phyloP scores from a whole-genome alignment of 2,113 vertebrate species.

The Chauna torquata region DNA sequence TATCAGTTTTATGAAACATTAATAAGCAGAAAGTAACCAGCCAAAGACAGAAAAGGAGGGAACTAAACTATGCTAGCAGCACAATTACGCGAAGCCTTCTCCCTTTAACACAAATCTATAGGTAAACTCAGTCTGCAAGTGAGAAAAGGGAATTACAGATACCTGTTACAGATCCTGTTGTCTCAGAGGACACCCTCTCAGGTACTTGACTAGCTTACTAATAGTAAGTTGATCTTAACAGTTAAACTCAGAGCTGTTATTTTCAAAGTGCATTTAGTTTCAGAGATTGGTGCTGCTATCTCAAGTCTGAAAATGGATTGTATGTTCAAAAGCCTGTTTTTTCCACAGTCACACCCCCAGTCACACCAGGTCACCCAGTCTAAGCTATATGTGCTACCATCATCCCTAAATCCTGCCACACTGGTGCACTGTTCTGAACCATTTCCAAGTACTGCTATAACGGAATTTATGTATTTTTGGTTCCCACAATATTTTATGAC shows the following conservation, averaged over 20 bases:
- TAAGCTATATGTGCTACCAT: not conserved
- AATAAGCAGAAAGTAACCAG: not conserved
- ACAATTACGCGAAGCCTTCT: not conserved
- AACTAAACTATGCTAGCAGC: not conserved
- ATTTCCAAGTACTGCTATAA: not conserved
- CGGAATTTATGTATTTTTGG: not conserved
- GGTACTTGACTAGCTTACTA: not conserved
- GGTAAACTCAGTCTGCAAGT: not conserved
- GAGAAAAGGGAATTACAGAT: not conserved
- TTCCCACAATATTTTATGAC: not conserved
- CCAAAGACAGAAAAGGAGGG: not conserved
- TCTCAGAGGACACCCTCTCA: not conserved
- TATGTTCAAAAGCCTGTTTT: not conserved
- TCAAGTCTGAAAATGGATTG: not conserved
- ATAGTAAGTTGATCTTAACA: not conserved
- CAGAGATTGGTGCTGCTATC: not conserved
- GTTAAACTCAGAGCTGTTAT: not conserved
- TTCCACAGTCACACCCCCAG: fast-evolving
- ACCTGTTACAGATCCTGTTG: not conserved
- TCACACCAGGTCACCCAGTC: not conserved
- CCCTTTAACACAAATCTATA: not conserved
- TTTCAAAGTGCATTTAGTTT: not conserved
- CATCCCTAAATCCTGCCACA: not conserved
- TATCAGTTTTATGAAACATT: not conserved
- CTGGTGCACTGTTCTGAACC: not conserved